phyloP scores from a whole-genome alignment of 2,888 invertebrate genomes.

The Cyclophora albipunctata region DNA sequence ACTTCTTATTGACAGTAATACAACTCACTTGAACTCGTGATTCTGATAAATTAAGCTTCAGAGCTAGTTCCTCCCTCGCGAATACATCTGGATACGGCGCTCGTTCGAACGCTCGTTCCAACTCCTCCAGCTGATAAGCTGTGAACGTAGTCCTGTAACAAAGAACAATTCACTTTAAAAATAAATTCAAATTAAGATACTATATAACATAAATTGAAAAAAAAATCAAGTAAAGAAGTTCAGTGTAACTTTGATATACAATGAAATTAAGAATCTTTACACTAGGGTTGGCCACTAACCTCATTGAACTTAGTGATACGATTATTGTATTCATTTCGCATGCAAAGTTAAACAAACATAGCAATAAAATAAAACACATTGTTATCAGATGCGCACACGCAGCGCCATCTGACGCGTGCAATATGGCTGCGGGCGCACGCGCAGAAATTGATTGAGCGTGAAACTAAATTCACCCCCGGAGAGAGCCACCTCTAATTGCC shows the following conservation, averaged over 20 bases:
- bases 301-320: too few relatives aligned
- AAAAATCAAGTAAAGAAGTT: too few relatives aligned
- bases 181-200: neutral
- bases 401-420: slow-evolving; percentile 71
- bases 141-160: slow-evolving; percentile 92
- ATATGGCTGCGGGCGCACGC: slow-evolving; percentile 71
- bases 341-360: slow-evolving; percentile 12
- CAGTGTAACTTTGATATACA: too few relatives aligned
- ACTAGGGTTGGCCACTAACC: too few relatives aligned
- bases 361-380: slow-evolving; percentile 37
- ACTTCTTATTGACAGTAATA: too few relatives aligned
- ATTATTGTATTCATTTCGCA: neutral
- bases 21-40: slow-evolving; percentile 66
- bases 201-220: too few relatives aligned
- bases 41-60: slow-evolving; percentile 92
- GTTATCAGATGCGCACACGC: slow-evolving; percentile 26
- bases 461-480: slow-evolving; percentile 72
- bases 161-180: slow-evolving; percentile 15
- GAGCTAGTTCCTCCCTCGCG: slow-evolving; percentile 93
- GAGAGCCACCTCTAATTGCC: slow-evolving; percentile 58
- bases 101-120: slow-evolving; percentile 94
- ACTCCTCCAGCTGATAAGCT: slow-evolving; percentile 93
- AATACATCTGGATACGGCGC: slow-evolving; percentile 98
- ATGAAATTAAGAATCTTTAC: too few relatives aligned
- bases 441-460: slow-evolving; percentile 73